phyloP scores from a whole-genome alignment of 2,888 invertebrate species.

The Cheilosia urbana region DNA sequence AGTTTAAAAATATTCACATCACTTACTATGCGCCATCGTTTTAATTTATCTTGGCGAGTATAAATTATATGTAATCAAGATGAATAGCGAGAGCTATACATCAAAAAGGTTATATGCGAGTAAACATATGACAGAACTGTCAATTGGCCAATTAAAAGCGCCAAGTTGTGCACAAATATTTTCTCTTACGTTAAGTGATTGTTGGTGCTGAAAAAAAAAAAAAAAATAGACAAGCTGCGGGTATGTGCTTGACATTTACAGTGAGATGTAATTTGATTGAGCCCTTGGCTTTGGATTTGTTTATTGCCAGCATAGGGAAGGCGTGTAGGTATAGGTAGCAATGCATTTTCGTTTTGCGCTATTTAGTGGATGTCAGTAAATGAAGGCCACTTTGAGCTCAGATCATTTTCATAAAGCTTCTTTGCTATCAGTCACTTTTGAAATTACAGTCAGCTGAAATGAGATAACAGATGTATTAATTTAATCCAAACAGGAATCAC shows the following conservation, averaged over 20 bases:
- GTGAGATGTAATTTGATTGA: no score
- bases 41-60: neutral
- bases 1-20: no score
- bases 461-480: neutral
- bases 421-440: conserved; percentile 4
- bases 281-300: no score
- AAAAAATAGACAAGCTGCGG: no score
- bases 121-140: neutral
- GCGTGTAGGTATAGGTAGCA: no score
- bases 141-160: neutral
- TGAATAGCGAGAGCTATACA: neutral
- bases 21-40: neutral
- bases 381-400: no score
- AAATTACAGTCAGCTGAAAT: neutral
- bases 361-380: no score
- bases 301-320: no score
- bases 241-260: no score
- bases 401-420: neutral
- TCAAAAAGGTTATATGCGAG: neutral
- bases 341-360: no score
- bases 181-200: neutral
- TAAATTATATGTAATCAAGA: no score
- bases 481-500: conserved; percentile 8
- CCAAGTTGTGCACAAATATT: neutral
- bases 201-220: neutral